Evolutionary conservation across 2,888 invertebrate species (phyloP).

Genomic region (Crepidodera aurea): DNA sequence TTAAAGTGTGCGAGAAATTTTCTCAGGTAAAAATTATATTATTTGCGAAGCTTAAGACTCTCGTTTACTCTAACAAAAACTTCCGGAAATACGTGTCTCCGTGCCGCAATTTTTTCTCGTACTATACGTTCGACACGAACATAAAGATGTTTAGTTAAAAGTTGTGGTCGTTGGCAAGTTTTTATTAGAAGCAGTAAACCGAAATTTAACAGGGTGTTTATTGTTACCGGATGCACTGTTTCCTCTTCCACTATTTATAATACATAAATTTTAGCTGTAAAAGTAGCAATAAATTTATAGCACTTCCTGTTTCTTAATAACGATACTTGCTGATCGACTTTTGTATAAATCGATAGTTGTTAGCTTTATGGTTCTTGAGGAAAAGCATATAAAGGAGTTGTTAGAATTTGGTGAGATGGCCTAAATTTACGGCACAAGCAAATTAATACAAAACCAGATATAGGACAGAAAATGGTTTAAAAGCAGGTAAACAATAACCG

Average conservation of each 20-base stretch:
- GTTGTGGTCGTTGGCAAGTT: constrained; percentile 26
- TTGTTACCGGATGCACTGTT: constrained; percentile 26
- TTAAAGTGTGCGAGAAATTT: no score
- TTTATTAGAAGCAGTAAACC: constrained; percentile 32
- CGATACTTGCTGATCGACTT: not conserved
- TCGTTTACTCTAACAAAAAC: no score
- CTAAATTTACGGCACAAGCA: no score
- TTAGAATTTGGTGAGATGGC: no score
- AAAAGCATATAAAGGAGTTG: not conserved
- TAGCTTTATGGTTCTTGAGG: not conserved
- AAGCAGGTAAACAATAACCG: no score
- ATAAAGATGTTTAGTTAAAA: constrained; percentile 27
- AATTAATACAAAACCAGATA: no score
- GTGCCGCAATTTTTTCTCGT: not conserved
- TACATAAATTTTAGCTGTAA: constrained; percentile 27
- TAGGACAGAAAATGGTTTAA: no score
- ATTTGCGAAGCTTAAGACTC: no score
- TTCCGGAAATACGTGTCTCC: no score
- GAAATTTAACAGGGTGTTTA: constrained; percentile 32
- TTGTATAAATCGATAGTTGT: not conserved
- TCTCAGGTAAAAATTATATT: no score
- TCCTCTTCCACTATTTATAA: constrained; percentile 23
- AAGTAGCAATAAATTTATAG: constrained; percentile 22
- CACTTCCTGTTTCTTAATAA: constrained; percentile 1
- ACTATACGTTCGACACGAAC: constrained; percentile 2